Conservation (phyloP, 2,113 vertebrate genomes). For the Loxodonta africana region DNA sequence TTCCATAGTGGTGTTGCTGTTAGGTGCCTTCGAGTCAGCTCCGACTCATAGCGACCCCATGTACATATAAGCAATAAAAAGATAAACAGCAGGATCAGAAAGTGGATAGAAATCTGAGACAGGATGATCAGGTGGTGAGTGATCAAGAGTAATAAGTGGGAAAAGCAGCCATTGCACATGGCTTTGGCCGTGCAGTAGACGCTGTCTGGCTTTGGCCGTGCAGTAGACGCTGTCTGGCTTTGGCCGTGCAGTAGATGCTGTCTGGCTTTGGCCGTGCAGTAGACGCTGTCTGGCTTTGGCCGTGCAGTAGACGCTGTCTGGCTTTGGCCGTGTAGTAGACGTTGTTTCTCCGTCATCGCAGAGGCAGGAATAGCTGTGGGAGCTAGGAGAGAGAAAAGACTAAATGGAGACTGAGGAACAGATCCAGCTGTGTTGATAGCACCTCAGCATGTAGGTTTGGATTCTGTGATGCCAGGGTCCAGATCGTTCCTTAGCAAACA, state of each 20-base stretch:
- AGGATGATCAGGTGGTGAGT: neutral
- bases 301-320: too few species aligned
- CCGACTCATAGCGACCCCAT: too few species aligned
- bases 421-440: neutral
- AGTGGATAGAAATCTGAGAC: neutral
- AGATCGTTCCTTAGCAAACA: neutral
- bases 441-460: neutral
- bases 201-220: too few species aligned
- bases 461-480: neutral
- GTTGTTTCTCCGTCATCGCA: neutral
- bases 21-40: too few species aligned
- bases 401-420: neutral
- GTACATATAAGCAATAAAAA: neutral
- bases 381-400: neutral
- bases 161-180: too few species aligned
- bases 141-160: too few species aligned
- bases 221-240: too few species aligned
- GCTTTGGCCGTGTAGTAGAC: neutral
- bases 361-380: neutral
- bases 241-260: neutral
- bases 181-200: too few species aligned
- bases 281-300: too few species aligned
- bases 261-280: too few species aligned
- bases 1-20: neutral
- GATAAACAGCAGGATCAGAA: neutral